Conservation (phyloP, 2,797 vertebrate genomes). For the Tokudaia tokunoshimensis region DNA sequence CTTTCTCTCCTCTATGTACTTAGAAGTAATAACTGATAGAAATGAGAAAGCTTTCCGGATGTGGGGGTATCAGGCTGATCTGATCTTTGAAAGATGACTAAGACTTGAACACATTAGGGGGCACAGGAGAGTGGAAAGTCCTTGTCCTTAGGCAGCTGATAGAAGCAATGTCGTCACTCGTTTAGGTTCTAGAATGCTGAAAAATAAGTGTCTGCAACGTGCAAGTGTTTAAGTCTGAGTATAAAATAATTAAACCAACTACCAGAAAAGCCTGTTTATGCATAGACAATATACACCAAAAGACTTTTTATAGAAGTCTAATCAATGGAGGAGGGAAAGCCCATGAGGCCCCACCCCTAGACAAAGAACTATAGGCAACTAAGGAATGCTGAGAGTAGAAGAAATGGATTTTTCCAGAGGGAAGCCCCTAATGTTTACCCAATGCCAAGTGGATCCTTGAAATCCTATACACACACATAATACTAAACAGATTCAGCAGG, state of each 20-base stretch:
- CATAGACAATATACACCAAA: neutral
- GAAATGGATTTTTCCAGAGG: neutral
- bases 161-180: neutral
- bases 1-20: constrained; percentile 23
- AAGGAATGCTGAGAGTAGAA: neutral
- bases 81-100: constrained; percentile 43
- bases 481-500: neutral
- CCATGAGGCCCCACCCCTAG: neutral
- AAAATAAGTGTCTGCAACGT: neutral
- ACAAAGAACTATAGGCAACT: neutral
- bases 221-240: neutral
- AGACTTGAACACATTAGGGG: constrained; percentile 26
- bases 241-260: constrained; percentile 17
- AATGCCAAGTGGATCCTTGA: neutral
- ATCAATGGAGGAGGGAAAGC: neutral
- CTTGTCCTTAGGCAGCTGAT: neutral
- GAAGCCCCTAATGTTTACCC: neutral
- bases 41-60: constrained; percentile 23
- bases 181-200: constrained; percentile 22
- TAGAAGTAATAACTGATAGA: constrained; percentile 45
- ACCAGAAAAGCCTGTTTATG: neutral
- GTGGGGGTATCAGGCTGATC: neutral
- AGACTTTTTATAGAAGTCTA: neutral
- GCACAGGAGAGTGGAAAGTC: neutral
- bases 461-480: neutral